Evolutionary conservation across 2,113 vertebrate species (phyloP), one percentile per base, ranked within the genome.

Genomic region (Todiramphus saurophagus): DNA sequence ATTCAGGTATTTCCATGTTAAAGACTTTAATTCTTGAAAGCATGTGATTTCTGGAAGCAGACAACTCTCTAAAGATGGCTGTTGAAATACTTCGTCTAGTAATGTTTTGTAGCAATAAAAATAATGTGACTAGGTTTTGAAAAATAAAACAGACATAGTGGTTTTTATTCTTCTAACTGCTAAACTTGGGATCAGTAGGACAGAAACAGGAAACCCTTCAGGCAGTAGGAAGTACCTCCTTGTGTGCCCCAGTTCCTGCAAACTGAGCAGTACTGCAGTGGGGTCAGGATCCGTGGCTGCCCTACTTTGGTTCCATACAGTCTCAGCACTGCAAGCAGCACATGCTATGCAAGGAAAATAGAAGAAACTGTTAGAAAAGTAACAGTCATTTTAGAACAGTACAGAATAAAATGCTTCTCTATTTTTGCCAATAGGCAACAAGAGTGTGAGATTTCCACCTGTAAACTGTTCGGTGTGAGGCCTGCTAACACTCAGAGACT

Each of bases 401-500:
- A 33, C 7, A n/a, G 51, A 87, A 39, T 63, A 83, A 72, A 95
- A 78, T 37, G 31, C 17, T 72, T 67, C 3, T 11, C 25, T 86
- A 23, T 7, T 89, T 93, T 80, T 62, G 53, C 46, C 46, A 70
- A 5, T 3, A 80, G 33, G 82, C 41, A 92, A 11, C 1, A 2
- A 2, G 66, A 63, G 35, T 1, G 2, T 48, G 58, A 87, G 39
- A 28, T 53, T 76, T 73, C 78, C 59, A 73, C 84, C 66, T 89
- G 81, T 79, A 9, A 76, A 69, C 12, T 58, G 83, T 81, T 79
- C 18, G 30, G 66, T 2, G 0, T n/a, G 20, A 87, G 50, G 69
- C 76, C 94, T 95, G 90, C 73, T 90, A 60, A 76, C 37, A 9
- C 80, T 94, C 70, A 75, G 67, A 79, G 48, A 25, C 39, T 73